Base-by-base conservation (phyloP, 2,113 vertebrate species). In the Anolis carolinensis region DNA sequence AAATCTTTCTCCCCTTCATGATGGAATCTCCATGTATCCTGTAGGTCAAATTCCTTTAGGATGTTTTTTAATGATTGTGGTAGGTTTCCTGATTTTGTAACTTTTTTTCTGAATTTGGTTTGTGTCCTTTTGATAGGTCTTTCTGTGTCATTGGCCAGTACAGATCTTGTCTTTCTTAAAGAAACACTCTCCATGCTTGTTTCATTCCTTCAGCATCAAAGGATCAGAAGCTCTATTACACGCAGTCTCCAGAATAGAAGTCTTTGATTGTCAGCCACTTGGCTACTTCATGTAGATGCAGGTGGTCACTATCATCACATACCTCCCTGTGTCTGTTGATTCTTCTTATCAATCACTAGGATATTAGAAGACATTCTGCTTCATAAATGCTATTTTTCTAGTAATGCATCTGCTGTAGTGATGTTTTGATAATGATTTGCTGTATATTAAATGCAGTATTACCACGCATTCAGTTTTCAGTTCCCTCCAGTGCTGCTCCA, bases 371-470 rank as follows among this genome's bases (percentile, higher is more conserved):
- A 48, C 36, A 75, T 76, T 23, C 18, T 23, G 20, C 32, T 75
- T 73, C 34, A 62, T 63, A 62, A 39, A 13, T n/a, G 52, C 55
- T 63, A 63, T 18, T 44, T 20, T 75, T 72, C 48, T 83, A 63
- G 32, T 36, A 72, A 18, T 65, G 21, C 30, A 65, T 65, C 25
- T 75, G 72, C 36, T 48, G 71, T 27, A 44, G 7, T 25, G 21
- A 39, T 65, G 30, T 10, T 44, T 50, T 76, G 83, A 34, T 76
- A 76, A 67, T 48, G 23, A 50, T 67, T 67, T 39, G 44, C 83
- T 32, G 0, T 0, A 20, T 34, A 48, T 30, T 5, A 80, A 88
- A 80, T 30, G 80, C 71, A 71, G 13, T n/a, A 13, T 86, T 39
- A 84, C 76, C 73, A 30, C 52, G 32, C 44, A 23, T 44, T 67